Evolutionary conservation across 2,113 vertebrate genomes (phyloP).

Genomic region (Euleptes europaea): DNA sequence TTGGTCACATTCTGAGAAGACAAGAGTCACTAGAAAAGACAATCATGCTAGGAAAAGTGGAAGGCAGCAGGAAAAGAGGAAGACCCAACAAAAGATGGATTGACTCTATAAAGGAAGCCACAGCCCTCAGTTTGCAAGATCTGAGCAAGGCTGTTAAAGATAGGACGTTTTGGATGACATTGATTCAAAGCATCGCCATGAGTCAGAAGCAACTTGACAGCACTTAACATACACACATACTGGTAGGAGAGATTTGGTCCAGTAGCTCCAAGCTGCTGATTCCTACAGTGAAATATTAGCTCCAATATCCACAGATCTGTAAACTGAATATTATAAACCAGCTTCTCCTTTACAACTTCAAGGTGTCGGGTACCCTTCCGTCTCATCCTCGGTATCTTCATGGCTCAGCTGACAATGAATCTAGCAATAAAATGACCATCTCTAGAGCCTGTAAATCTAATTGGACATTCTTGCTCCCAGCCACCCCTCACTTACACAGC

Average conservation of each 20-base stretch:
- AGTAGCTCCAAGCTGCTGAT: neutral
- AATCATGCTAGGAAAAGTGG: too few relatives aligned
- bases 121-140: too few relatives aligned
- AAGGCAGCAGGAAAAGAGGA: too few relatives aligned
- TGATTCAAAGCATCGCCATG: too few relatives aligned
- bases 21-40: too few relatives aligned
- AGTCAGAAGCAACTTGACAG: too few relatives aligned
- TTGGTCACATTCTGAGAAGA: too few relatives aligned
- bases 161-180: too few relatives aligned
- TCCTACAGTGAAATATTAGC: neutral
- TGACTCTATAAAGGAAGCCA: too few relatives aligned
- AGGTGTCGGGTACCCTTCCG: neutral
- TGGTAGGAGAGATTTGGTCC: neutral
- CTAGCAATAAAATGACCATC: constrained; percentile 40
- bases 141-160: too few relatives aligned
- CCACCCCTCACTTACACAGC: neutral
- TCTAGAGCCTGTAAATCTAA: constrained; percentile 20
- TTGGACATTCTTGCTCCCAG: neutral
- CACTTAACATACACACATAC: too few relatives aligned
- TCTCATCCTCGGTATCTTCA: neutral
- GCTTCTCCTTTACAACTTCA: neutral
- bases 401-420: neutral
- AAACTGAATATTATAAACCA: neutral
- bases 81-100: too few relatives aligned
- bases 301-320: neutral